Base-by-base conservation (phyloP, 2,888 invertebrate genomes). In the Conus canariensis region DNA sequence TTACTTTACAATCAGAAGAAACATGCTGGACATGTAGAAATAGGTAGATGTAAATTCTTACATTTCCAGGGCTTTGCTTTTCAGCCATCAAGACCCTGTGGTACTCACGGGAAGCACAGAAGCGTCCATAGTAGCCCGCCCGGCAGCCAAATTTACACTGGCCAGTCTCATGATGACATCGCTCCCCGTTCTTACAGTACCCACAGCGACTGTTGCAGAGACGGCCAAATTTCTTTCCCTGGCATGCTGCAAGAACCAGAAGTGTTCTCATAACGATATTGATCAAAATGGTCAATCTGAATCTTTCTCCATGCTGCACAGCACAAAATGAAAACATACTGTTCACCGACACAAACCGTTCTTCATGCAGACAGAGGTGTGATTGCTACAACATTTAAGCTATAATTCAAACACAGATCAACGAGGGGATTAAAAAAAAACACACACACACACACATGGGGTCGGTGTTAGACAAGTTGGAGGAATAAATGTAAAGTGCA, bases 51-150 rank as follows among this genome's bases (percentile, higher is more conserved):
- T 14, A 64, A 64, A 14, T 64, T 64, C 60, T 16, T 6, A 70
- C 19, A 8, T n/a, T 70, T 16, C 22, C 45, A 45, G 2, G 45
- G 45, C 22, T 70, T 22, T 70, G 22, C 22, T 70, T 70, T 70
- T 22, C 70, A 70, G 19, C 64, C 16, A 64, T 16, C 16, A 10
- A 14, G 10, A 16, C 64, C 70, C n/a, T 70, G 70, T 70, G 1
- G 9, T 83, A 91, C 92, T 93, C 90, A 93, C 93, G 64, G 83
- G 60, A 82, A 56, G 90, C 85, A 88, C 93, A 93, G 3, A 85
- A 64, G 19, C 59, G 30, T 56, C 91, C 92, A 82, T 80, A 85
- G 87, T 91, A 93, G 0, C 93, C 93, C 70, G 90, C 89, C 56
- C 90, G 77, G 91, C 93, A 93, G 16, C 91, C 92, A 64, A 77